These are phyloP conservation scores for Barbus barbus DNA, from an alignment of 2,113 vertebrate genomes.

Conservation along the genomic window DNA sequence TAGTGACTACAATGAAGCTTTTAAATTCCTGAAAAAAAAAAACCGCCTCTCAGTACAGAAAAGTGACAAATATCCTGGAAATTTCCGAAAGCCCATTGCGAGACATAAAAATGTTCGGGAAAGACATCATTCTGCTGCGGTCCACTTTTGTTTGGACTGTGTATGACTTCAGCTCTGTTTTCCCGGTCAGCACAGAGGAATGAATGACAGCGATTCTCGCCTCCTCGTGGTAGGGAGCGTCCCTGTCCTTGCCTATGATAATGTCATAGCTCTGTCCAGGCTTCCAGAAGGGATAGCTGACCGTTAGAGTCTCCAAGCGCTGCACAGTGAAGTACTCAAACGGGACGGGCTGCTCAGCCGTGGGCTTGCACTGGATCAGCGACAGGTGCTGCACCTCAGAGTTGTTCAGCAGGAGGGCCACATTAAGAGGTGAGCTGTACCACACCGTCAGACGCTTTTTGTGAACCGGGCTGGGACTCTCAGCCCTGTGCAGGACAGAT, in stretches of 20 bases:
- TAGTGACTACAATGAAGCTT: neutral
- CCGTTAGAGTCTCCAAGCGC: constrained; percentile 68
- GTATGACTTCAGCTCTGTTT: constrained; percentile 67
- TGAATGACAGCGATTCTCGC: constrained; percentile 71
- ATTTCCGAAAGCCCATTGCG: constrained; percentile 60
- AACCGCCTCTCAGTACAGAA: constrained; percentile 69
- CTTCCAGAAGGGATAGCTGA: constrained; percentile 57
- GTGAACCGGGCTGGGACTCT: constrained; percentile 50
- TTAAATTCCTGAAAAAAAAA: neutral
- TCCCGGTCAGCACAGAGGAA: constrained; percentile 66
- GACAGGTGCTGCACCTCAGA: constrained; percentile 72
- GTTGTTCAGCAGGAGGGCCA: constrained; percentile 72
- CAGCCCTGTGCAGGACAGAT: constrained; percentile 48
- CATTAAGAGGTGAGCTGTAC: constrained; percentile 70
- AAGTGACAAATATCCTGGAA: constrained; percentile 73
- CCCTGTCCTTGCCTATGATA: constrained; percentile 66
- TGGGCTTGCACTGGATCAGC: constrained; percentile 65
- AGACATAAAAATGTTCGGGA: constrained; percentile 67
- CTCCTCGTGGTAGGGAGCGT: constrained; percentile 65
- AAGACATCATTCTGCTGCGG: constrained; percentile 62
- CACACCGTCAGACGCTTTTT: constrained; percentile 66
- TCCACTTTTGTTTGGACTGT: constrained; percentile 71
- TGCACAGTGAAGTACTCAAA: constrained; percentile 70
- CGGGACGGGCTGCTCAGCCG: neutral
- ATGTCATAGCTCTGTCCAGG: constrained; percentile 55